These are phyloP conservation scores for Stegastes partitus DNA, from an alignment of 2,113 vertebrate species.

Conservation along the genomic window DNA sequence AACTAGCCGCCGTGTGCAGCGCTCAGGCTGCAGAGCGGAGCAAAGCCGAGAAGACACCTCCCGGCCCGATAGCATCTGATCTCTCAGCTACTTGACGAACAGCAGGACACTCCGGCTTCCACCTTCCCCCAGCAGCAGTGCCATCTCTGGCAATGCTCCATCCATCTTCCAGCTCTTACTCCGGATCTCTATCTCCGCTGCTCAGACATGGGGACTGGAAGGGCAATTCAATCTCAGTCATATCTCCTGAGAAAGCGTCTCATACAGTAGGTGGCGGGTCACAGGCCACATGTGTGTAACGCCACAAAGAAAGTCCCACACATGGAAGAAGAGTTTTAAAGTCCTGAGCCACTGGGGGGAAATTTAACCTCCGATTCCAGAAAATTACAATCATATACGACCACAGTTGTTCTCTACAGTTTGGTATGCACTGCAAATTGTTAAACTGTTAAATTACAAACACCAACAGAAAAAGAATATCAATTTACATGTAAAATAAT, in stretches of 20 bases:
- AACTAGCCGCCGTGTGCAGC: slow-evolving; percentile 68
- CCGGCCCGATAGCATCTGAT: slow-evolving; percentile 81
- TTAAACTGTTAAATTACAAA: too few species aligned
- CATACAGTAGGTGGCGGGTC: slow-evolving; percentile 31
- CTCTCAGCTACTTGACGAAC: slow-evolving; percentile 78
- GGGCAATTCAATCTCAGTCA: slow-evolving; percentile 74
- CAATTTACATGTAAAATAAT: too few species aligned
- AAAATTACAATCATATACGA: not conserved
- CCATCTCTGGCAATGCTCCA: slow-evolving; percentile 61
- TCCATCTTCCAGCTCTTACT: slow-evolving; percentile 73
- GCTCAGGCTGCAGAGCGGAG: slow-evolving; percentile 46
- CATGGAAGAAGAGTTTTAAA: slow-evolving; percentile 8
- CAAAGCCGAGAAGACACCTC: slow-evolving; percentile 72
- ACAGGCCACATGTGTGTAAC: slow-evolving; percentile 18
- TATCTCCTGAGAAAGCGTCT: slow-evolving; percentile 67
- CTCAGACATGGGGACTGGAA: slow-evolving; percentile 67
- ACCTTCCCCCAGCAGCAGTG: slow-evolving; percentile 58
- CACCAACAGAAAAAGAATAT: too few species aligned
- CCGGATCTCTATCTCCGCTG: slow-evolving; percentile 70
- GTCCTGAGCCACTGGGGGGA: not conserved
- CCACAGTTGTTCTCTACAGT: not conserved
- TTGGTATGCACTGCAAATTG: not conserved
- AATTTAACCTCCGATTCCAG: not conserved
- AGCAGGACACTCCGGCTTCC: slow-evolving; percentile 74
- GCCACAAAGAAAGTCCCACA: slow-evolving; percentile 30